These are phyloP conservation scores for Drosophila meridionalis DNA, from an alignment of 2,888 invertebrate species.

Conservation along the genomic window DNA sequence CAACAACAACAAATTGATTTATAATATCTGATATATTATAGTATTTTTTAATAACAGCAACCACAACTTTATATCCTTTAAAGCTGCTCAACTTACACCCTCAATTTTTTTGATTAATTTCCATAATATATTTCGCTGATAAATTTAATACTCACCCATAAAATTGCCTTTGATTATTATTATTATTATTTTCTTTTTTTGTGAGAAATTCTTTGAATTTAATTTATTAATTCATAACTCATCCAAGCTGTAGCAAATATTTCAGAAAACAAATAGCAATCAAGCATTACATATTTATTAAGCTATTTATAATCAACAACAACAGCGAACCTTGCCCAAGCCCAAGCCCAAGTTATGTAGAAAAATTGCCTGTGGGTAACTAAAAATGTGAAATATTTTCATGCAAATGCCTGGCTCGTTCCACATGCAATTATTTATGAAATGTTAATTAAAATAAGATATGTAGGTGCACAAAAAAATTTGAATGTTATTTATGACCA, in stretches of 20 bases:
- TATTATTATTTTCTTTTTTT: background rate
- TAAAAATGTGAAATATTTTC: constrained; percentile 34
- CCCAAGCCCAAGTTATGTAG: background rate
- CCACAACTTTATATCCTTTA: no score
- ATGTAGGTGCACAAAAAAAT: constrained; percentile 3
- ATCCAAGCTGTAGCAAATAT: background rate
- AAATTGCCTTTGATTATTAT: background rate
- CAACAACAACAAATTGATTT: background rate
- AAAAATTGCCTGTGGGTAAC: constrained; percentile 4
- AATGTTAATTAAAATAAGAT: constrained; percentile 45
- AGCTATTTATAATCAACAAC: constrained; percentile 14
- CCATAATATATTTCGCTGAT: background rate
- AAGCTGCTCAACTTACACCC: background rate
- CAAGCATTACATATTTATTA: constrained; percentile 3
- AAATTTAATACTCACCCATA: background rate
- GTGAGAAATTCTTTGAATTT: background rate
- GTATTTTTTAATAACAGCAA: no score
- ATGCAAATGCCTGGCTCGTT: constrained; percentile 19
- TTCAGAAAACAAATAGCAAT: background rate
- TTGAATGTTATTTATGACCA: constrained; percentile 8
- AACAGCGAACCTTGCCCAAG: background rate
- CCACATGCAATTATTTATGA: constrained; percentile 16
- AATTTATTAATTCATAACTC: constrained; percentile 5
- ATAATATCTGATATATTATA: no score
- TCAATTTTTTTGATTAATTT: background rate